These are phyloP conservation scores for Notamacropus eugenii DNA, from an alignment of 2,797 vertebrate species.

Conservation along the genomic window DNA sequence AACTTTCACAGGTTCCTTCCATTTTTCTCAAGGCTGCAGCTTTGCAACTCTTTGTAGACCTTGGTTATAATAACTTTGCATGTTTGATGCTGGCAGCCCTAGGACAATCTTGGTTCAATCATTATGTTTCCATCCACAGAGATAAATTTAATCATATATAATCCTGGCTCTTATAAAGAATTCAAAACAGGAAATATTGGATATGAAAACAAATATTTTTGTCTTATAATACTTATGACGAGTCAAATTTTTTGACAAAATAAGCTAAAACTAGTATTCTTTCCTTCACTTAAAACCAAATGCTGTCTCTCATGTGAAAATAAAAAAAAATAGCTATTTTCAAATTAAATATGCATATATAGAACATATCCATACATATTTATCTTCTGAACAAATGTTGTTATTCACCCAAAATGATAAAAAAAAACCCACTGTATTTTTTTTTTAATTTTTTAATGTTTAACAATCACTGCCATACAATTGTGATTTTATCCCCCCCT, in stretches of 20 bases:
- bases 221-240: constrained; percentile 13
- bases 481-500: too few relatives aligned
- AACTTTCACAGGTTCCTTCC: constrained; percentile 60
- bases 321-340: not conserved
- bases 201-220: constrained; percentile 6
- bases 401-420: not conserved
- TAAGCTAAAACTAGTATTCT: constrained; percentile 33
- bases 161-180: constrained; percentile 27
- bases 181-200: constrained; percentile 30
- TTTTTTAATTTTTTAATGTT: too few relatives aligned
- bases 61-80: constrained; percentile 74
- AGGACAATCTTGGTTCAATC: constrained; percentile 53
- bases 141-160: constrained; percentile 61
- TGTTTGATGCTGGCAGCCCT: constrained; percentile 63
- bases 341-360: constrained; percentile 42
- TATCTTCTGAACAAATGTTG: not conserved
- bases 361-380: not conserved
- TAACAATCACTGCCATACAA: too few relatives aligned
- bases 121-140: constrained; percentile 64
- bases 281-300: constrained; percentile 4
- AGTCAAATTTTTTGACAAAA: constrained; percentile 46
- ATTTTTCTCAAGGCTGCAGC: constrained; percentile 73
- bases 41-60: constrained; percentile 73
- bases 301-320: not conserved
- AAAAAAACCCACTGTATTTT: not conserved